Conservation (phyloP, 2,888 invertebrate genomes). For the Megamerina dolium region DNA sequence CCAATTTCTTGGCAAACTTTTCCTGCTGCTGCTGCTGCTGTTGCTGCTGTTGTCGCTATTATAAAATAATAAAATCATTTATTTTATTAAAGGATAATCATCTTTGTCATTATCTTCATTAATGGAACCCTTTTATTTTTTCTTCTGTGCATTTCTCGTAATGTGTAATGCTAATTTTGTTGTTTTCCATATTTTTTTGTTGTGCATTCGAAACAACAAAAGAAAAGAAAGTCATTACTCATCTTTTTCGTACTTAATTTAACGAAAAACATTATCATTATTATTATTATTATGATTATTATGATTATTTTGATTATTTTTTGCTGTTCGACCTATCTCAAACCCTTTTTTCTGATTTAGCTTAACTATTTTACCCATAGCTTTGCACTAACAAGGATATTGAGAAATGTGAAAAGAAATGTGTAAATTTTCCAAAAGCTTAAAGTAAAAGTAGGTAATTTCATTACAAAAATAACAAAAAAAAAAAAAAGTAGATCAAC, state of each 20-base stretch:
- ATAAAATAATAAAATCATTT: constrained; percentile 21
- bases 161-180: constrained; percentile 4
- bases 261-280: constrained; percentile 23
- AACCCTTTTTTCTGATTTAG: too few relatives aligned
- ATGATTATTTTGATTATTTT: too few relatives aligned
- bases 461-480: constrained; percentile 41
- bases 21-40: constrained; percentile 3
- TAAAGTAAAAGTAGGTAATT: constrained; percentile 34
- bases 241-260: constrained; percentile 38
- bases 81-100: constrained; percentile 20
- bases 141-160: too few relatives aligned
- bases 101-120: constrained; percentile 38
- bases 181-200: not conserved
- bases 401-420: constrained; percentile 20
- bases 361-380: too few relatives aligned
- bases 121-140: constrained; percentile 18
- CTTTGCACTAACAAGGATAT: too few relatives aligned
- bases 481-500: too few relatives aligned
- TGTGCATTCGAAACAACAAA: constrained; percentile 11
- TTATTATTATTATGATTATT: too few relatives aligned
- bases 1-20: not conserved
- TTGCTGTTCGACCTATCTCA: too few relatives aligned
- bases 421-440: constrained; percentile 27
- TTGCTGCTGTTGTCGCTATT: too few relatives aligned
- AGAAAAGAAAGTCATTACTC: constrained; percentile 36